Evolutionary conservation across 2,888 invertebrate genomes (phyloP).

Genomic region (Drosophila mimica): DNA sequence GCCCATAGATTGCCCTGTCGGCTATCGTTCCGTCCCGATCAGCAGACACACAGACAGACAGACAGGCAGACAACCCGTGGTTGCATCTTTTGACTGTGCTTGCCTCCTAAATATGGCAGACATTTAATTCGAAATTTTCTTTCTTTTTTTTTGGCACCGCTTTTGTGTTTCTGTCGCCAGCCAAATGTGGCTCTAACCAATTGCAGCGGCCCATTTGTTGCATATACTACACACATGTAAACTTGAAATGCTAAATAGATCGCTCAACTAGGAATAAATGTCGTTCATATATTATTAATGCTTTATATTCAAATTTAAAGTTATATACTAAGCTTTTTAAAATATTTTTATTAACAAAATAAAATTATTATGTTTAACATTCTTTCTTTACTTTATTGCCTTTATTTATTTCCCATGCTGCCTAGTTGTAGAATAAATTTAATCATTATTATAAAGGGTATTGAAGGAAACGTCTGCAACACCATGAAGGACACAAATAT

Average conservation of each 20-base stretch:
- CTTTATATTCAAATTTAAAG: not conserved
- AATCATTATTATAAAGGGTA: not conserved
- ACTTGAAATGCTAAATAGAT: slow-evolving; percentile 1
- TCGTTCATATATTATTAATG: no score
- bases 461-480: not conserved
- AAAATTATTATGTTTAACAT: no score
- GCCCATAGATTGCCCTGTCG: slow-evolving; percentile 66
- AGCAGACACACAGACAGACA: not conserved
- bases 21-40: slow-evolving; percentile 45
- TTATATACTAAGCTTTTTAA: not conserved
- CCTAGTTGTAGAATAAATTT: not conserved
- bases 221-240: not conserved
- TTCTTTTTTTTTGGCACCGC: slow-evolving; percentile 52
- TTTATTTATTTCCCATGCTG: not conserved
- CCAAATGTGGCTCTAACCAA: slow-evolving; percentile 19
- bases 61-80: slow-evolving; percentile 6
- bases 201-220: slow-evolving; percentile 18
- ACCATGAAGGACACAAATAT: not conserved
- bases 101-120: slow-evolving; percentile 72
- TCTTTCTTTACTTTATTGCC: no score
- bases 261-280: not conserved
- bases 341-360: not conserved
- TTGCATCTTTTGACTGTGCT: slow-evolving; percentile 28
- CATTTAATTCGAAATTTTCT: slow-evolving; percentile 50
- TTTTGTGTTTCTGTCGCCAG: slow-evolving; percentile 17